Percentiles rank a stretch among this genome's conserved stretches.
These are phyloP conservation scores for Muntiacus reevesi DNA, from an alignment of 2,113 vertebrate genomes.

Conservation along the genomic window DNA sequence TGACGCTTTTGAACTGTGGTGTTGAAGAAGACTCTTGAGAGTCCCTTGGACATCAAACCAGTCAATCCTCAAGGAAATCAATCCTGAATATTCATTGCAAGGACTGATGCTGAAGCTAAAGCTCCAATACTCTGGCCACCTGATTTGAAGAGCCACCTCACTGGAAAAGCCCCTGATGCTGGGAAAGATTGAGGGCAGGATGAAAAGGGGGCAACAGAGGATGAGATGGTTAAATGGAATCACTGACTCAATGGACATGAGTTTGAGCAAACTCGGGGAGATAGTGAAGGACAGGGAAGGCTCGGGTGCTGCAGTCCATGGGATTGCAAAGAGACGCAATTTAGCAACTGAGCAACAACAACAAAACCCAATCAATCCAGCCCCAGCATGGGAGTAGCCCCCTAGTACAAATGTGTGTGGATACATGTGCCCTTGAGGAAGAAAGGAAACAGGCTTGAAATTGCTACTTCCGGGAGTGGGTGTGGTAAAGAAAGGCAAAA, in stretches of 20 bases:
- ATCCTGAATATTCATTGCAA: background rate
- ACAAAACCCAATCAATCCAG: background rate
- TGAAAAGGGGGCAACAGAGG: background rate
- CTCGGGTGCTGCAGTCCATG: background rate
- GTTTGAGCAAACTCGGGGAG: background rate
- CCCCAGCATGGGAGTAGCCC: background rate
- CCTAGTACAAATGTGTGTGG: background rate
- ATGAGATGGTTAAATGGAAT: background rate
- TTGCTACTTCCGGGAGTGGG: background rate
- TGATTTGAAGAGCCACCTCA: background rate
- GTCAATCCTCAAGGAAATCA: background rate
- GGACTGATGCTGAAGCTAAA: background rate
- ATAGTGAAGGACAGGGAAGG: background rate
- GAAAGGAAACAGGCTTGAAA: background rate
- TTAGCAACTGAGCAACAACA: background rate
- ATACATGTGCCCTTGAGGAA: background rate
- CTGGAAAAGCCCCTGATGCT: background rate
- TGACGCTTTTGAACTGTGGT: background rate
- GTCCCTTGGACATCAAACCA: background rate
- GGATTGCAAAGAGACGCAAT: background rate
- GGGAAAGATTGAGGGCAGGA: background rate
- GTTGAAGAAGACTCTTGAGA: background rate
- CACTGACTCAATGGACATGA: background rate
- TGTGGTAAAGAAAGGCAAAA: background rate
- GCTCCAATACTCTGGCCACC: background rate